Conservation (phyloP, 2,888 invertebrate genomes). For the Macrophya annulata region DNA sequence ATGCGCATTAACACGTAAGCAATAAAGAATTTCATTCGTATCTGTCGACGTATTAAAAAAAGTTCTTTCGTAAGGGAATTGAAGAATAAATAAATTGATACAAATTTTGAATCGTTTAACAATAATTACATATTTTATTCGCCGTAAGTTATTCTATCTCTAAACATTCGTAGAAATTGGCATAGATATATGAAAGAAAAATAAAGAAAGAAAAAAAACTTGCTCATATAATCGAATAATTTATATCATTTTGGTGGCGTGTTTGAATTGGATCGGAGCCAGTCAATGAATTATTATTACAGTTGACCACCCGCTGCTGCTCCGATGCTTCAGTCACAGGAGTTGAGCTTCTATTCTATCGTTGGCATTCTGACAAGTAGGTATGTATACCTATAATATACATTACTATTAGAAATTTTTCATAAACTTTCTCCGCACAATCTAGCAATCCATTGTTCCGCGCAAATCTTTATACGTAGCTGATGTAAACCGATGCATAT, state of each 20-base stretch:
- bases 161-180: not conserved
- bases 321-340: constrained; percentile 43
- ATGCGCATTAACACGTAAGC: not conserved
- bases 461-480: not conserved
- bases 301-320: constrained; percentile 42
- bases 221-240: not conserved
- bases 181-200: not conserved
- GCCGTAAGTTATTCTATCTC: not conserved
- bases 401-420: not conserved
- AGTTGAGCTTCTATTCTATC: constrained; percentile 14
- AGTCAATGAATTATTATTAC: constrained; percentile 51
- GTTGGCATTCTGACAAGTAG: constrained; percentile 34
- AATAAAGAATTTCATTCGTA: not conserved
- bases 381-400: constrained; percentile 25
- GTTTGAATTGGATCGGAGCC: constrained; percentile 44
- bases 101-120: not conserved
- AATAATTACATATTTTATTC: not conserved
- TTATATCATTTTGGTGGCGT: constrained; percentile 3
- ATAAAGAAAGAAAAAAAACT: not conserved
- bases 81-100: not conserved
- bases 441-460: not conserved
- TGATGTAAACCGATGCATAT: not conserved
- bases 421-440: not conserved
- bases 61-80: not conserved
- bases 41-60: not conserved